These are phyloP conservation scores for Drosophila kuntzei DNA, from an alignment of 2,888 invertebrate genomes.

Conservation along the genomic window DNA sequence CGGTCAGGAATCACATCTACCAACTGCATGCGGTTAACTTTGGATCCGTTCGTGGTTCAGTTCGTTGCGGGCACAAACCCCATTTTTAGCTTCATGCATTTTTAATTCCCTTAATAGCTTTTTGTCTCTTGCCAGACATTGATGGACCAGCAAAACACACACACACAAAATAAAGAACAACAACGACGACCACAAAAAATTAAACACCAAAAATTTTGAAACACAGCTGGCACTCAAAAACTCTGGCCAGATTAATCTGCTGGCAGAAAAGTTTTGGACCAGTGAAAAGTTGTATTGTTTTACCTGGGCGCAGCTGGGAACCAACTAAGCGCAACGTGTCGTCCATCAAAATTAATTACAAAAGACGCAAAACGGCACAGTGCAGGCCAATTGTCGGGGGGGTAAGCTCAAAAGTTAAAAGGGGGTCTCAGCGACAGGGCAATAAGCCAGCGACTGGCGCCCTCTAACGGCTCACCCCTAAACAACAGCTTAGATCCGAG, in stretches of 20 bases:
- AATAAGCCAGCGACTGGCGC: conserved; percentile 68
- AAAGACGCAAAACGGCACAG: conserved; percentile 62
- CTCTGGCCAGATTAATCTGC: conserved; percentile 58
- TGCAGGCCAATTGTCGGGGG: conserved; percentile 67
- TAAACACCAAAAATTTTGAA: conserved; percentile 62
- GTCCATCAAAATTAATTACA: conserved; percentile 84
- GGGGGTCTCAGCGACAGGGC: conserved; percentile 64
- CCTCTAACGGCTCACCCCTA: conserved; percentile 49
- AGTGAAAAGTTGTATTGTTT: conserved; percentile 60
- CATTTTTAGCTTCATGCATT: conserved; percentile 79
- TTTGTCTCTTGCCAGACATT: conserved; percentile 78
- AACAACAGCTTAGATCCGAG: not conserved
- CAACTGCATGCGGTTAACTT: conserved; percentile 8
- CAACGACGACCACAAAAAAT: conserved; percentile 53
- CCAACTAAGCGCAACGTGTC: conserved; percentile 78
- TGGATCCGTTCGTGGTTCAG: conserved; percentile 1
- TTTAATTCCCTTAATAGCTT: conserved; percentile 83
- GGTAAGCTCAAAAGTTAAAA: conserved; percentile 82
- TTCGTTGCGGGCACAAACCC: conserved; percentile 37
- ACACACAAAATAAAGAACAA: conserved; percentile 34
- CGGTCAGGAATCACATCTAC: conserved; percentile 23
- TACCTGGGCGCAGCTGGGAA: conserved; percentile 68
- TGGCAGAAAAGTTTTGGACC: conserved; percentile 54
- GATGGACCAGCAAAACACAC: conserved; percentile 69
- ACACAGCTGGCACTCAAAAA: conserved; percentile 53